Evolutionary conservation across 1,140 invertebrate species (phyloP), one percentile per base, ranked within the genome.

Genomic region (Dryas iulia): DNA sequence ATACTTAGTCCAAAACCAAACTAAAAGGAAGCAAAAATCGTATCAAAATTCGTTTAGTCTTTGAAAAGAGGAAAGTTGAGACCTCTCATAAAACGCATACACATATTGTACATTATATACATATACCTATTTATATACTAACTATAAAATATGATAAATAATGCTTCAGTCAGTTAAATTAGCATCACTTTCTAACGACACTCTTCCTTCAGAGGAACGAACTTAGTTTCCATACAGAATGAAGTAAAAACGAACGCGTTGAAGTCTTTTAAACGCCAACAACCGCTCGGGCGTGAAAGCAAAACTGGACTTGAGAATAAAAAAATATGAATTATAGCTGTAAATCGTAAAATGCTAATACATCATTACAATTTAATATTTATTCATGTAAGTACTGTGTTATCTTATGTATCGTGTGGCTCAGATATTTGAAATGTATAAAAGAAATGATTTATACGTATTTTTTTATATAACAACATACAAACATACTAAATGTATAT

Each of bases 241-340:
- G n/a, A 39, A 10, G 39, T 47, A 47, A 47, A 47, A 47, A 47
- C 39, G 39, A 47, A 26, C 71, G 72, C 72, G 72, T 74, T 74
- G 72, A 74, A 52, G 60, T 74, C 72, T 74, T 71, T 74, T 74
- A 33, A 64, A 56, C 60, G 60, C 56, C 35, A 25, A 31, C 39
- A 59, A 4, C 47, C 31, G 33, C 21, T 47, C 65, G 10, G 54
- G 33, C 23, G n/a, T 31, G 60, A n/a, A 35, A 25, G 7, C 12
- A 47, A 18, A 47, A 47, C 39, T 47, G 14, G 39, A 21, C 14
- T 7, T 10, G 8, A 21, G 14, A 47, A 47, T 18, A 47, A 47
- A 47, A 47, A 47, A 47, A 47, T 18, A 18, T 47, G 7, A 47
- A 47, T 47, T 47, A 47, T 47, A 47, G 39, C 39, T 47, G 39